These are phyloP conservation scores for Xyrichtys novacula DNA, from an alignment of 2,797 vertebrate genomes.

Conservation along the genomic window DNA sequence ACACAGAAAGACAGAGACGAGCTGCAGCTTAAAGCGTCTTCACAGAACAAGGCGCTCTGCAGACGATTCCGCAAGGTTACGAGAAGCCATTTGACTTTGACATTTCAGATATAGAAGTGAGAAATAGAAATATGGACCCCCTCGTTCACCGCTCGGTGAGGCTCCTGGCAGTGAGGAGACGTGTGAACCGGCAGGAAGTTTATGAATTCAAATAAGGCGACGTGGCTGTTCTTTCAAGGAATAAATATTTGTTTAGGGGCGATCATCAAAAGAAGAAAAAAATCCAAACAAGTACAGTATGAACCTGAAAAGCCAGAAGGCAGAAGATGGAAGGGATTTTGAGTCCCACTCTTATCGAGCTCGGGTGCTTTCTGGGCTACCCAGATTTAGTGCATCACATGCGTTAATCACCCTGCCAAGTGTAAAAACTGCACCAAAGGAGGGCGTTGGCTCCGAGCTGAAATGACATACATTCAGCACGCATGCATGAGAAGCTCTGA, in stretches of 20 bases:
- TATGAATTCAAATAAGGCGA: constrained; percentile 30
- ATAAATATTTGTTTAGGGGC: constrained; percentile 43
- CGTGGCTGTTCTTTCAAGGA: constrained; percentile 26
- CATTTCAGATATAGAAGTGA: constrained; percentile 26
- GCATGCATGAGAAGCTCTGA: constrained; percentile 37
- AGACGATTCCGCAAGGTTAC: constrained; percentile 49
- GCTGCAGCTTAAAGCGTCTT: constrained; percentile 43
- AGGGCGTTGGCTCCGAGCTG: constrained; percentile 56
- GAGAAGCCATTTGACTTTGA: constrained; percentile 40
- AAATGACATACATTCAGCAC: constrained; percentile 65
- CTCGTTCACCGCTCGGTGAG: constrained; percentile 1
- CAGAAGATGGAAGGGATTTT: constrained; percentile 43
- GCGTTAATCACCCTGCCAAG: constrained; percentile 72
- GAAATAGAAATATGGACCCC: constrained; percentile 13
- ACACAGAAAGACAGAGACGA: constrained; percentile 67
- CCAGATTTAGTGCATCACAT: constrained; percentile 63
- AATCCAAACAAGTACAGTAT: constrained; percentile 30
- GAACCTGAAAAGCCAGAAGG: constrained; percentile 35
- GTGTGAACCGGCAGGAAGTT: background rate
- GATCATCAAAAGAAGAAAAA: constrained; percentile 37
- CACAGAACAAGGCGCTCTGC: constrained; percentile 48
- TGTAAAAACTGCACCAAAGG: constrained; percentile 65
- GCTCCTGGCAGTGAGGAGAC: background rate
- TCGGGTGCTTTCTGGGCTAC: constrained; percentile 59
- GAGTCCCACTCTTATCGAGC: constrained; percentile 29